Percentiles rank a stretch among this genome's conserved stretches.
These are phyloP conservation scores for Dendrolimus kikuchii DNA, from an alignment of 1,140 invertebrate genomes.

Conservation along the genomic window DNA sequence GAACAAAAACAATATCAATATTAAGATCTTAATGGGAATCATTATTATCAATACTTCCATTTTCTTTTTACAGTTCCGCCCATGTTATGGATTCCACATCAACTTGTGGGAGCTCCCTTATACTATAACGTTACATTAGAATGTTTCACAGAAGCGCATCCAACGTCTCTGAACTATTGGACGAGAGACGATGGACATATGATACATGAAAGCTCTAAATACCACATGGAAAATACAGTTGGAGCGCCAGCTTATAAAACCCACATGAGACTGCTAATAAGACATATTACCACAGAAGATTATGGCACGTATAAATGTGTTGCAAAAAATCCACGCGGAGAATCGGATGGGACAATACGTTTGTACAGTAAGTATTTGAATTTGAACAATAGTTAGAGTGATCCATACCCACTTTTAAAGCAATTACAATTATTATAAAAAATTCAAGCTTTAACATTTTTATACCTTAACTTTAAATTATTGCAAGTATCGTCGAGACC, in stretches of 20 bases:
- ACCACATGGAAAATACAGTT: constrained; percentile 80
- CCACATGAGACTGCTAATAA: constrained; percentile 86
- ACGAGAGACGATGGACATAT: constrained; percentile 88
- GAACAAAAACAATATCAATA: not conserved
- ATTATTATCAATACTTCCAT: not conserved
- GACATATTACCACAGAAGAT: constrained; percentile 82
- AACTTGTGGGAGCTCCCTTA: constrained; percentile 87
- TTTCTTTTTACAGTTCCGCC: constrained; percentile 84
- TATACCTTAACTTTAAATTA: too few relatives aligned
- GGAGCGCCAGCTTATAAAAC: constrained; percentile 84
- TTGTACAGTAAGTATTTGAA: constrained; percentile 86
- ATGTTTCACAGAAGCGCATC: constrained; percentile 92
- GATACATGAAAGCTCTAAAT: constrained; percentile 90
- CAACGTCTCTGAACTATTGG: constrained; percentile 94
- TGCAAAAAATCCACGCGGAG: constrained; percentile 92
- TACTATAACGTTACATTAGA: constrained; percentile 88
- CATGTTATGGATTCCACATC: constrained; percentile 92
- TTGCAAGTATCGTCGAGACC: too few relatives aligned
- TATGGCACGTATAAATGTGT: constrained; percentile 94
- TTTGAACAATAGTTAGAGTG: not conserved
- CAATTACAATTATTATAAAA: too few relatives aligned
- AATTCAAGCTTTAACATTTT: too few relatives aligned
- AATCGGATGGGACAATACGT: constrained; percentile 92
- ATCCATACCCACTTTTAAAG: too few relatives aligned
- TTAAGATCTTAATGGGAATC: not conserved